Evolutionary conservation across 2,113 vertebrate species (phyloP).

Genomic region (Gambusia affinis): DNA sequence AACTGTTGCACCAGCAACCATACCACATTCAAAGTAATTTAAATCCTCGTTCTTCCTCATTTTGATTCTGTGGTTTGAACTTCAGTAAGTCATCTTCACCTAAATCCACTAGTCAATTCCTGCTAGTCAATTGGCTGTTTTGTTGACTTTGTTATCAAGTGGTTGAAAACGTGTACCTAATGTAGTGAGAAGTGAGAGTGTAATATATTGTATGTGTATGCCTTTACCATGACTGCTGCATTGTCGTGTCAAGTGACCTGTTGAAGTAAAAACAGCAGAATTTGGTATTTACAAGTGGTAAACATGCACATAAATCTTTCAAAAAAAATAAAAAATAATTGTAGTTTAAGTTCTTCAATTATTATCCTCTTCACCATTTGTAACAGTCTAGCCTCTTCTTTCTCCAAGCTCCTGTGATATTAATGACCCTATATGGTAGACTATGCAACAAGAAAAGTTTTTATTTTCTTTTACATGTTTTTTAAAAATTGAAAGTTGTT

Average conservation of each 20-base stretch:
- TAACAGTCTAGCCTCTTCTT: not conserved
- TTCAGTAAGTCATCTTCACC: too few relatives aligned
- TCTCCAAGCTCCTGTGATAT: not conserved
- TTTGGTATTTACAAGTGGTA: not conserved
- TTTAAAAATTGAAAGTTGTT: not conserved
- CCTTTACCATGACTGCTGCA: not conserved
- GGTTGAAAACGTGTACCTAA: not conserved
- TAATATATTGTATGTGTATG: not conserved
- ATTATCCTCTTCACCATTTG: not conserved
- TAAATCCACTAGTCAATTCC: too few relatives aligned
- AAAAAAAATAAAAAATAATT: too few relatives aligned
- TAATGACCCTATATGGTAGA: not conserved
- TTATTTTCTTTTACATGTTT: not conserved
- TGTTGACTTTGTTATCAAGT: not conserved
- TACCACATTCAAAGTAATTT: too few relatives aligned
- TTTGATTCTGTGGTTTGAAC: too few relatives aligned
- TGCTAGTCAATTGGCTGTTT: not conserved
- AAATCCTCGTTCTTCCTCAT: too few relatives aligned
- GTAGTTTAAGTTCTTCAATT: too few relatives aligned
- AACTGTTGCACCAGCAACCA: too few relatives aligned
- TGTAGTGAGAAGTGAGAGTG: not conserved
- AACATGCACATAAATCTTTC: not conserved
- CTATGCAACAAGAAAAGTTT: not conserved
- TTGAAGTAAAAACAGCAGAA: not conserved
- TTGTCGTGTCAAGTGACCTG: rapidly evolving